Evolutionary conservation across 2,797 vertebrate genomes (phyloP).

Genomic region (Danionella dracula): DNA sequence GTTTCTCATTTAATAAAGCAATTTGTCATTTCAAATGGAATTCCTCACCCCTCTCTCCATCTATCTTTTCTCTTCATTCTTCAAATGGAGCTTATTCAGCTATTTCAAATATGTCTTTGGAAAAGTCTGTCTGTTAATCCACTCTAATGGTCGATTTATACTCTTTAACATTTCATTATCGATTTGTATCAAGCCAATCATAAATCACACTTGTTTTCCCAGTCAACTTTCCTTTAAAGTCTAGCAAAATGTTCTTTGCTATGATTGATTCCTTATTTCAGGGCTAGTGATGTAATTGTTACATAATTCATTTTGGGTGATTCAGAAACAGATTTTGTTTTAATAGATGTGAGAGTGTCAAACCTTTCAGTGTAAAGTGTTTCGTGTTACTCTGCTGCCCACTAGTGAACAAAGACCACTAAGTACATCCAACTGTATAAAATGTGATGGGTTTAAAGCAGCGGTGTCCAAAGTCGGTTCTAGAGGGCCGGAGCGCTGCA

Average conservation of each 20-base stretch:
- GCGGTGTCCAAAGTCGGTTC: too few species aligned
- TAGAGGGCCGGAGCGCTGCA: too few species aligned
- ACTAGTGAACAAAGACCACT: neutral
- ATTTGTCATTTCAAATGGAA: conserved; percentile 59
- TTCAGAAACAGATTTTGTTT: too few species aligned
- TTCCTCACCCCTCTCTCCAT: conserved; percentile 29
- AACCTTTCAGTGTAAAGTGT: neutral
- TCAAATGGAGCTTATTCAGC: neutral
- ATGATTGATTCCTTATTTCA: neutral
- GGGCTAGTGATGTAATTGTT: conserved; percentile 29
- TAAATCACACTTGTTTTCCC: too few species aligned
- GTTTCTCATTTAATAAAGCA: conserved; percentile 60
- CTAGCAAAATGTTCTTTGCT: too few species aligned
- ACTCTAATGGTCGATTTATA: neutral
- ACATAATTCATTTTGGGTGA: neutral
- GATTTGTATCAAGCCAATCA: too few species aligned
- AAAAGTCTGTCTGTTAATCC: neutral
- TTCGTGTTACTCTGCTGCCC: neutral
- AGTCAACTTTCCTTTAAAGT: too few species aligned
- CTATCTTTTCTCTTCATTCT: conserved; percentile 3
- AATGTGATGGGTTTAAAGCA: too few species aligned
- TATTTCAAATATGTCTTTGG: neutral
- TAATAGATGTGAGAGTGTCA: too few species aligned
- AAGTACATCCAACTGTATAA: neutral
- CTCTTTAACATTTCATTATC: neutral